Conservation (phyloP, 2,113 vertebrate genomes). For the Lonchura striata region DNA sequence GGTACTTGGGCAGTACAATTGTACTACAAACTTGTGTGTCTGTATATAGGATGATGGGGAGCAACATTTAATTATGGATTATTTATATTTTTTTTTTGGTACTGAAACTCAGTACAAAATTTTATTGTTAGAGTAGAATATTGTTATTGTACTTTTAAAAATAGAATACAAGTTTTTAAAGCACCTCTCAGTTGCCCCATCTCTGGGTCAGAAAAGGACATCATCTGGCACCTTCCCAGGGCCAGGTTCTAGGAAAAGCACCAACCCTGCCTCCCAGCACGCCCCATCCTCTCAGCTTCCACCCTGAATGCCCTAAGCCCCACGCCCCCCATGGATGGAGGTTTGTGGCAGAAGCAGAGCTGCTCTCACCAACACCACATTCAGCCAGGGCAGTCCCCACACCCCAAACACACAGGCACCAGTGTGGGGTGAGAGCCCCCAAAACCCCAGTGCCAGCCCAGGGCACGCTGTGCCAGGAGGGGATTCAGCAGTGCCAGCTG, state of each 20-base stretch:
- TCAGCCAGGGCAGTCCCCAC: background rate
- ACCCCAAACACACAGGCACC: background rate
- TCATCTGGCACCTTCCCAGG: background rate
- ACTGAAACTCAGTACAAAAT: background rate
- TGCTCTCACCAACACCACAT: rapidly evolving
- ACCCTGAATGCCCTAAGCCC: background rate
- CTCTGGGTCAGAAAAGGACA: background rate
- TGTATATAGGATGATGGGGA: background rate
- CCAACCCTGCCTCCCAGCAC: background rate
- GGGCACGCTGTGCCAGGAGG: rapidly evolving
- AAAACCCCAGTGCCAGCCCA: background rate
- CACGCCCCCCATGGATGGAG: background rate
- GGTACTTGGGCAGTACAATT: background rate
- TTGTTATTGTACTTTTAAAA: background rate
- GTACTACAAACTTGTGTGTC: background rate
- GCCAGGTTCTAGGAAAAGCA: background rate
- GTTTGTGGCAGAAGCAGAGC: background rate
- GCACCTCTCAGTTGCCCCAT: background rate
- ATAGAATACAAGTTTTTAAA: background rate
- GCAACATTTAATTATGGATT: background rate
- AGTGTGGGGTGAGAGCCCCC: background rate
- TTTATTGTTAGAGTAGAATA: background rate
- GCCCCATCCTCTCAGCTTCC: background rate
- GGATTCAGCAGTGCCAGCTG: background rate
- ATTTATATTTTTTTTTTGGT: background rate